These are phyloP conservation scores for Tuta absoluta DNA, from an alignment of 2,888 invertebrate species.

Conservation along the genomic window DNA sequence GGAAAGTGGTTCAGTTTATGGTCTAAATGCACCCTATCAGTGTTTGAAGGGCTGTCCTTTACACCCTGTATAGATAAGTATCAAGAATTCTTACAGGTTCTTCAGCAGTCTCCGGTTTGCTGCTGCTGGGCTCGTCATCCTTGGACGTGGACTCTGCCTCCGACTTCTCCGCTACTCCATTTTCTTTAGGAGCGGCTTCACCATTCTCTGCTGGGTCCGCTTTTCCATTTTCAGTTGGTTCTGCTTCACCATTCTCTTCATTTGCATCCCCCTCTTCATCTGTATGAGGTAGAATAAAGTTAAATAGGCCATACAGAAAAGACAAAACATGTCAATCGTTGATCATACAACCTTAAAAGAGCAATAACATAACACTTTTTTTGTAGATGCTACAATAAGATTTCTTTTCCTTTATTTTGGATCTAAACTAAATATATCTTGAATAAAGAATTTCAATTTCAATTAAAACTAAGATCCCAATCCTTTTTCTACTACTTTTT, in stretches of 20 bases:
- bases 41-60: background rate
- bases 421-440: too few relatives aligned
- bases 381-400: too few relatives aligned
- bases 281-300: background rate
- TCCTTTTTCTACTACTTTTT: too few relatives aligned
- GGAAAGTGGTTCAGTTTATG: too few relatives aligned
- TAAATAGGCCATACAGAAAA: too few relatives aligned
- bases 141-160: conserved; percentile 61
- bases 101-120: conserved; percentile 45
- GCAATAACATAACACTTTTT: too few relatives aligned
- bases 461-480: too few relatives aligned
- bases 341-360: too few relatives aligned
- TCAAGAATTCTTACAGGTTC: conserved; percentile 55
- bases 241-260: conserved; percentile 64
- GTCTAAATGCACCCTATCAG: too few relatives aligned
- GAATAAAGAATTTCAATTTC: too few relatives aligned
- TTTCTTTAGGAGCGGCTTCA: conserved; percentile 35
- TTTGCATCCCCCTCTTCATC: conserved; percentile 60
- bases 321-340: too few relatives aligned
- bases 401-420: too few relatives aligned
- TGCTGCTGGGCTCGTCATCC: conserved; percentile 56
- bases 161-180: conserved; percentile 49
- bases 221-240: conserved; percentile 54
- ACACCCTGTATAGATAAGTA: background rate
- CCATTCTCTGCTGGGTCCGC: conserved; percentile 54